Percentiles rank a stretch among this genome's conserved stretches.
These are phyloP conservation scores for Hoplodrina blanda DNA, from an alignment of 2,888 invertebrate species.

Conservation along the genomic window DNA sequence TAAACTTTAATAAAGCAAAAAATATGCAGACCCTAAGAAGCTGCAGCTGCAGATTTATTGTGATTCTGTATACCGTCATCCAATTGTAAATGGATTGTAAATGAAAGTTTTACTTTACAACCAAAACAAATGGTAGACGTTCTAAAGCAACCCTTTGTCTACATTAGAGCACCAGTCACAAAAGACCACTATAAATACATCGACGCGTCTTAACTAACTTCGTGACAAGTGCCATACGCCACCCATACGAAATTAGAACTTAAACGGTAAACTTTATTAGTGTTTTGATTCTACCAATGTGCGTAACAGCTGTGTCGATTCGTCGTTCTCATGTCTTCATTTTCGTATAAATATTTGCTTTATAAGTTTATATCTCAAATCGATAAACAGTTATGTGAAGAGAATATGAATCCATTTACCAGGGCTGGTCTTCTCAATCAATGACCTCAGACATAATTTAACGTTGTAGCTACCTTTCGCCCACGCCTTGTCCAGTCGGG, in stretches of 20 bases:
- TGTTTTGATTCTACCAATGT: slow-evolving; percentile 81
- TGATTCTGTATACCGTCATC: slow-evolving; percentile 16
- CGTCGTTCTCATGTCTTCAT: slow-evolving; percentile 73
- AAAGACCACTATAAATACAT: slow-evolving; percentile 80
- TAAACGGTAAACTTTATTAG: slow-evolving; percentile 83
- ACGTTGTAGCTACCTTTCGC: slow-evolving; percentile 83
- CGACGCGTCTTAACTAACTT: slow-evolving; percentile 67
- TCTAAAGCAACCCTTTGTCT: slow-evolving; percentile 61
- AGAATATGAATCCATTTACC: slow-evolving; percentile 63
- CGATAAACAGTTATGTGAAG: slow-evolving; percentile 73
- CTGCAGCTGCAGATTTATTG: slow-evolving; percentile 12
- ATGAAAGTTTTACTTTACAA: slow-evolving; percentile 34
- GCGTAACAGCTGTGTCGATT: slow-evolving; percentile 79
- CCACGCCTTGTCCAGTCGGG: slow-evolving; percentile 79
- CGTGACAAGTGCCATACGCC: slow-evolving; percentile 84
- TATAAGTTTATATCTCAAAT: slow-evolving; percentile 59
- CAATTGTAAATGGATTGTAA: slow-evolving; percentile 31
- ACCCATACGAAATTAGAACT: slow-evolving; percentile 84
- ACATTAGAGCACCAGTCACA: slow-evolving; percentile 68
- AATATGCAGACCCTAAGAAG: slow-evolving; percentile 17
- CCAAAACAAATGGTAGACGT: slow-evolving; percentile 36
- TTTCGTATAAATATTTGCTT: slow-evolving; percentile 66
- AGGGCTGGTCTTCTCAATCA: slow-evolving; percentile 79
- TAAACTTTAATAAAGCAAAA: slow-evolving; percentile 20
- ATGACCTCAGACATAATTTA: slow-evolving; percentile 86